These are phyloP conservation scores for Cydia splendana DNA, from an alignment of 1,140 invertebrate species.

Conservation along the genomic window DNA sequence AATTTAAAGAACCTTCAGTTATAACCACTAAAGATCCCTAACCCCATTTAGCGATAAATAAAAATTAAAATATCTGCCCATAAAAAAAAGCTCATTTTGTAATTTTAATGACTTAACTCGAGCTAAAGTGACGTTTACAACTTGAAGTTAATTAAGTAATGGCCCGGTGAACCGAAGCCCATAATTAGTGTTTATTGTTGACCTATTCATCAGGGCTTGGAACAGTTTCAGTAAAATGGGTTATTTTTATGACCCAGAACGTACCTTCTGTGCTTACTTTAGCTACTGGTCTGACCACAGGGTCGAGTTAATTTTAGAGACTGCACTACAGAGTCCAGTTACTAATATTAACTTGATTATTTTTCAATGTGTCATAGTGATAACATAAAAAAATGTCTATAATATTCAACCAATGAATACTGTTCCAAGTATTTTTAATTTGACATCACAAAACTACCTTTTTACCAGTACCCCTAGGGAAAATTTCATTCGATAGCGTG, in stretches of 20 bases:
- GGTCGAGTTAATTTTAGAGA: too few species aligned
- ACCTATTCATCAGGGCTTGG: background rate
- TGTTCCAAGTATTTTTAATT: too few species aligned
- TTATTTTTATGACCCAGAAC: background rate
- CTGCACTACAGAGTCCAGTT: too few species aligned
- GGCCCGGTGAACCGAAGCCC: background rate
- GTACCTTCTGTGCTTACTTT: too few species aligned
- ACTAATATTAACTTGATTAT: too few species aligned
- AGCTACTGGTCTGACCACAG: too few species aligned
- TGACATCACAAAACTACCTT: too few species aligned
- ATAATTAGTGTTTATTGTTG: slow-evolving; percentile 7
- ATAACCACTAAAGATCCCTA: background rate
- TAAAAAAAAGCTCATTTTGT: slow-evolving; percentile 17
- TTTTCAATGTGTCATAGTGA: too few species aligned
- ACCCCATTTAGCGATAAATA: background rate
- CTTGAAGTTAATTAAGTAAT: slow-evolving; percentile 7
- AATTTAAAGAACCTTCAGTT: background rate
- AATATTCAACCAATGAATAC: too few species aligned
- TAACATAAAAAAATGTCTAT: too few species aligned
- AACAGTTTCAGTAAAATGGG: background rate
- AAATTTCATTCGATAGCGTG: too few species aligned
- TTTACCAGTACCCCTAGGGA: too few species aligned
- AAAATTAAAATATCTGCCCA: background rate
- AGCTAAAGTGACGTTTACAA: background rate
- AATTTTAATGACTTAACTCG: background rate